Percentiles rank a stretch among this genome's conserved stretches.
phyloP scores from a whole-genome alignment of 2,888 invertebrate genomes.

The Clitarchus hookeri region DNA sequence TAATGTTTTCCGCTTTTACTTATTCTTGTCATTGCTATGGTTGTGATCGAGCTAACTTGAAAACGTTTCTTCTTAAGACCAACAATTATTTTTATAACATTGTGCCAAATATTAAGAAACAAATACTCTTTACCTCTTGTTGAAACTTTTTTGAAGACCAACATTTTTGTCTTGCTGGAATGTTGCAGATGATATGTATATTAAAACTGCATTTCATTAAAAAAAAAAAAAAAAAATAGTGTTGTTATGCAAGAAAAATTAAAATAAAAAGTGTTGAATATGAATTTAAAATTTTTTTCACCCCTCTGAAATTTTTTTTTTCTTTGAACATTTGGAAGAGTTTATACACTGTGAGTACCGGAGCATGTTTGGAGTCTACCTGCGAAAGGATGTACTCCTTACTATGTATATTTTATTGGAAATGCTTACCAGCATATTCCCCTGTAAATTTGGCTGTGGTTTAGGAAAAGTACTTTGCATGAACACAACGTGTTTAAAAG shows the following conservation, averaged over 20 bases:
- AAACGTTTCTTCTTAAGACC: conserved; percentile 7
- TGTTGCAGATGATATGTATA: conserved; percentile 10
- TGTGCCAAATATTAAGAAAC: neutral
- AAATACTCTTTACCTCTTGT: conserved; percentile 14
- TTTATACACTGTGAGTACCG: too few relatives aligned
- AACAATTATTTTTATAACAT: conserved; percentile 7
- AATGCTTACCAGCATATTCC: too few relatives aligned
- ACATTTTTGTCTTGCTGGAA: conserved; percentile 5
- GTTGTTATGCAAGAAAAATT: neutral
- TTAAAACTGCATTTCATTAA: neutral
- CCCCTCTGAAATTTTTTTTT: too few relatives aligned
- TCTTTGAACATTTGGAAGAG: too few relatives aligned
- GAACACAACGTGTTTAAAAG: too few relatives aligned
- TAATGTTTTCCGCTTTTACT: neutral
- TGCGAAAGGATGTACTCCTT: too few relatives aligned
- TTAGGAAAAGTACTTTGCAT: too few relatives aligned
- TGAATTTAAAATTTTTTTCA: too few relatives aligned
- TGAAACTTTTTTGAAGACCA: conserved; percentile 4
- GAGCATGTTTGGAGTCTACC: too few relatives aligned
- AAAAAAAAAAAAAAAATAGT: neutral
- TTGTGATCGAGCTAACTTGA: neutral
- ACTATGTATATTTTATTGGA: too few relatives aligned
- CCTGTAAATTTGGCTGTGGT: too few relatives aligned
- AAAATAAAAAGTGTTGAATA: conserved; percentile 2
- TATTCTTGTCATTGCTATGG: neutral